These are phyloP conservation scores for Prenolepis imparis DNA, from an alignment of 2,888 invertebrate genomes.

Conservation along the genomic window DNA sequence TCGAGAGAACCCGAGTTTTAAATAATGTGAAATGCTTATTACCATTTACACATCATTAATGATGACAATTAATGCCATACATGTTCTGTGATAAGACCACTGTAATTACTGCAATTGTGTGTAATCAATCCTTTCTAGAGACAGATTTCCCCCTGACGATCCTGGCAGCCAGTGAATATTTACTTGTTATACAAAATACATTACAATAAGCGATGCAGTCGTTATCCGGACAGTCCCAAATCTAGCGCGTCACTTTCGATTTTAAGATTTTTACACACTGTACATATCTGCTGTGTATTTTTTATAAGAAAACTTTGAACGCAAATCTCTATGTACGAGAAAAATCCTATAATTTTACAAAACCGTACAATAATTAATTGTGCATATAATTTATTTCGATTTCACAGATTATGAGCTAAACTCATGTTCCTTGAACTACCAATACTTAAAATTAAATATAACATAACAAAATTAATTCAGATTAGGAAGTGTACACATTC, in stretches of 20 bases:
- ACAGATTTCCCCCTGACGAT: constrained; percentile 71
- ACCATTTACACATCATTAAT: constrained; percentile 82
- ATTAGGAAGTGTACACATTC: constrained; percentile 51
- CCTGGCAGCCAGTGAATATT: constrained; percentile 82
- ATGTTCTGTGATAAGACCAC: constrained; percentile 87
- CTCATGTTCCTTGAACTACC: constrained; percentile 76
- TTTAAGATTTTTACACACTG: constrained; percentile 77
- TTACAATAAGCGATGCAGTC: constrained; percentile 68
- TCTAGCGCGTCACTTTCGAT: constrained; percentile 71
- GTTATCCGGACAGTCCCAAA: constrained; percentile 79
- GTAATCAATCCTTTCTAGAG: constrained; percentile 76
- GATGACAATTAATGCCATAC: constrained; percentile 86
- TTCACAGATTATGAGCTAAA: constrained; percentile 77
- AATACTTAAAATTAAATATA: constrained; percentile 72
- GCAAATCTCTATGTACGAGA: constrained; percentile 50
- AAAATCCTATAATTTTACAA: constrained; percentile 71
- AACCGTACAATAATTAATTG: constrained; percentile 70
- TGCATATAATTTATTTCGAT: constrained; percentile 74
- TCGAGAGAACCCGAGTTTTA: constrained; percentile 78
- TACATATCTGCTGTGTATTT: constrained; percentile 81
- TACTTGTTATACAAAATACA: constrained; percentile 72
- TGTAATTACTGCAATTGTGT: constrained; percentile 85
- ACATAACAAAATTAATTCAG: constrained; percentile 68
- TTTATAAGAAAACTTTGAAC: constrained; percentile 76
- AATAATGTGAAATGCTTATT: constrained; percentile 78